Base-by-base conservation (phyloP, 2,888 invertebrate species). In the Apomyelois bistriatella region DNA sequence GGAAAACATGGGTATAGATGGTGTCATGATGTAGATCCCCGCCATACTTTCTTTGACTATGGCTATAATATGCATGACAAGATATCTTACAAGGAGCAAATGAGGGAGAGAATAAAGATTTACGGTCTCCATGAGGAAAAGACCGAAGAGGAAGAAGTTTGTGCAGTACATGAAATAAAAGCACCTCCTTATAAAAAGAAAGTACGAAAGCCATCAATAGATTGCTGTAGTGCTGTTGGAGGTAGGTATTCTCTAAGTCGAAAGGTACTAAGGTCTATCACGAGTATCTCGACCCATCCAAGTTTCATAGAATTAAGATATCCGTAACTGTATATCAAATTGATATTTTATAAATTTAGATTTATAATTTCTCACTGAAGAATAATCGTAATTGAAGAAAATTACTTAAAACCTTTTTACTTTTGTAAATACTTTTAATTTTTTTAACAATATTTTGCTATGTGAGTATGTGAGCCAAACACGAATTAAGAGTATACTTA, bases 151-250 rank as follows among this genome's bases (percentile, higher is more conserved):
- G 46, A 66, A 43, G 67, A 66, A 28, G 57, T 60, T 22, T 77
- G 79, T 56, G 63, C 68, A 3, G 58, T 73, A 46, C 76, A 80
- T 57, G 77, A 70, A n/a, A 53, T 65, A 0, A 58, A 71, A 50
- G 61, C 71, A 17, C 84, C 85, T n/a, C 65, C 66, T 40, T 89
- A 68, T 55, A 70, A 75, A 54, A 79, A 79, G 58, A 79, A 76
- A 68, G 57, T 70, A 46, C 68, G 76, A 17, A 85, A 76, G 54
- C 76, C 85, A 38, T 82, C 87, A 30, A 64, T 90, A 54, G 90
- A 90, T 60, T 90, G 89, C 56, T 90, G 90, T 62, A 89, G 88
- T 63, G 74, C 87, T 47, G 83, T 90, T 62, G 90, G 90, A 60
- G 90, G 90, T 86, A 70, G 5, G 48, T 22, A 22, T 22, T 22